Evolutionary conservation across 2,888 invertebrate species (phyloP), one percentile per base, ranked within the genome.

Genomic region (Hoplodrina ambigua): DNA sequence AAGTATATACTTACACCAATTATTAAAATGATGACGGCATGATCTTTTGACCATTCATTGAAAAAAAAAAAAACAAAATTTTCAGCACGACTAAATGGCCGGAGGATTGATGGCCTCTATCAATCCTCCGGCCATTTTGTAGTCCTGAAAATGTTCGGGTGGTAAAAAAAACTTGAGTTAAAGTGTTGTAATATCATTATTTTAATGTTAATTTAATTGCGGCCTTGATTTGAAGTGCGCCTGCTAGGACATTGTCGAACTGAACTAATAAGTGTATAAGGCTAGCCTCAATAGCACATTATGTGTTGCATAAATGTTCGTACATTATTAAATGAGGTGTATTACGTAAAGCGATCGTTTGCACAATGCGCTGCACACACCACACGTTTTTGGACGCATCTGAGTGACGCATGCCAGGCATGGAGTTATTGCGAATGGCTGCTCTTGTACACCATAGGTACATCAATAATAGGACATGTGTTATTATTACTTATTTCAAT

Each of bases 381-480:
- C 68, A 76, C 76, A 80, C 82, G 77, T 72, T 80, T 76, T 80
- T 69, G 77, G 80, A 68, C 73, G 77, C 84, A 85, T 84, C 83
- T 77, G 79, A 81, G 69, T 81, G 75, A 75, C 79, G 82, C 78
- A 69, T 55, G 74, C 73, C 86, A 86, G 86, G 85, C 75, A 84
- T 71, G 72, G 64, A 65, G 70, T 70, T 79, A 79, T 81, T 76
- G 78, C 76, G 65, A 82, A 52, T 68, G 52, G 17, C 59, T 33
- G 66, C 60, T 79, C 61, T 50, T 46, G 66, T 80, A 75, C 63
- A 59, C 66, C 33, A 52, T 52, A 37, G 37, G 2, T 37, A 64
- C 55, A 57, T 64, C 62, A 63, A 76, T 78, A 63, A 76, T 78
- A 81, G 61, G 75, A 41, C 81, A 75, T 37, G 25, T 25, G 2